phyloP scores from a whole-genome alignment of 2,888 invertebrate species.

The Acanthoscelides obtectus region DNA sequence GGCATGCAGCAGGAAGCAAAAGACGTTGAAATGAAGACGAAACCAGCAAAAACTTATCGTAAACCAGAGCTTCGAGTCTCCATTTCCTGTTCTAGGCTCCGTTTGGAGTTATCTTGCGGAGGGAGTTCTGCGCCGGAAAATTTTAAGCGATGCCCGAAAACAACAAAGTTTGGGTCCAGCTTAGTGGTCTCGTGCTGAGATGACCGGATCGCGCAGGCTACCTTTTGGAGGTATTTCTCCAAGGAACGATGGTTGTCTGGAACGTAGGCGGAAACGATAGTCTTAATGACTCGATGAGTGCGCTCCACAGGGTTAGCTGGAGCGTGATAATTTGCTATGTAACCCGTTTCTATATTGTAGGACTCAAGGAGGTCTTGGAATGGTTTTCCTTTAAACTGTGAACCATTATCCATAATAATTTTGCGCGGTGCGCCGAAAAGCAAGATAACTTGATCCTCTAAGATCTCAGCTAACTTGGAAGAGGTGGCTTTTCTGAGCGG shows the following conservation, averaged over 20 bases:
- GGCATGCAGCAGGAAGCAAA: no score
- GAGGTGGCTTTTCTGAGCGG: conserved; percentile 17
- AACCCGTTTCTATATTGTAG: conserved; percentile 13
- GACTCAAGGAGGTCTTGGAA: conserved; percentile 7
- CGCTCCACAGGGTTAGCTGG: conserved; percentile 18
- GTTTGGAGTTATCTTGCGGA: no score
- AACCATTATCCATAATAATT: conserved; percentile 22
- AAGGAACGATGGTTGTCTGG: conserved; percentile 2
- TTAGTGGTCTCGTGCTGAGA: no score
- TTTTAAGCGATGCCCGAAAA: no score
- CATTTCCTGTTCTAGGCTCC: no score
- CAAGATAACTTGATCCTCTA: conserved; percentile 19
- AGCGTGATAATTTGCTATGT: conserved; percentile 16
- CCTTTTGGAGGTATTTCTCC: no score
- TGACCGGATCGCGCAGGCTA: no score
- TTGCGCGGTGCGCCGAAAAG: conserved; percentile 18
- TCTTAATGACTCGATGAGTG: conserved; percentile 17
- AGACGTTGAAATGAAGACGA: no score
- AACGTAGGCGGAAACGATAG: conserved; percentile 9
- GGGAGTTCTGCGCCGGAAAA: no score
- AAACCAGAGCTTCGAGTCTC: no score
- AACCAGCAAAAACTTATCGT: no score
- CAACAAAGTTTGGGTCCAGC: no score
- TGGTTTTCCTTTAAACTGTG: conserved; percentile 15
- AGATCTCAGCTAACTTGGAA: conserved; percentile 4